Evolutionary conservation across 1,140 invertebrate genomes (phyloP).

Genomic region (Drosophila navojoa): DNA sequence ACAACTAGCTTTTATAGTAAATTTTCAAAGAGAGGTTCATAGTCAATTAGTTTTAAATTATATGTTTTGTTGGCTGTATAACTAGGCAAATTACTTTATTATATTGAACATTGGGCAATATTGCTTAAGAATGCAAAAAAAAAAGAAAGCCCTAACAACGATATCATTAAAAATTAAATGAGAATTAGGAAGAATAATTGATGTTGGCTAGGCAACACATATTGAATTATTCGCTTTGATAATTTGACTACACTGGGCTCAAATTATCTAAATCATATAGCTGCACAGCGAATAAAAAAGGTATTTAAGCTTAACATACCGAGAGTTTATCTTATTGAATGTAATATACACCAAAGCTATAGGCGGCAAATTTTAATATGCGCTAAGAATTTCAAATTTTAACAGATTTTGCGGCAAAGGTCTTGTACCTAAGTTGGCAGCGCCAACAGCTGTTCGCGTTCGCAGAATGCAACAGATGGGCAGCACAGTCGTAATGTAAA

Average conservation of each 20-base stretch:
- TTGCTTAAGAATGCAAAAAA: slow-evolving; percentile 9
- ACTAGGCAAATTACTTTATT: slow-evolving; percentile 52
- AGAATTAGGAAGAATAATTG: not conserved
- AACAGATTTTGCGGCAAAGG: not conserved
- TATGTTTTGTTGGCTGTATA: slow-evolving; percentile 40
- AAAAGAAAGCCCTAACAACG: slow-evolving; percentile 10
- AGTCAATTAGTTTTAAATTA: slow-evolving; percentile 70
- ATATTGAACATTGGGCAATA: slow-evolving; percentile 59
- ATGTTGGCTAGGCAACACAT: not conserved
- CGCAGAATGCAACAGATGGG: slow-evolving; percentile 7
- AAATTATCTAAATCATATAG: not conserved
- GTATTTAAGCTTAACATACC: no score
- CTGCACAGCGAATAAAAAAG: no score
- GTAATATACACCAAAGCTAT: no score
- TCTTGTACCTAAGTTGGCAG: slow-evolving; percentile 27
- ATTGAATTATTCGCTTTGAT: not conserved
- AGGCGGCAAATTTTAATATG: not conserved
- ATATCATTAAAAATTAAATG: slow-evolving; percentile 67
- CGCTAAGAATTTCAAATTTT: not conserved
- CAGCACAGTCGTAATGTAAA: slow-evolving; percentile 28
- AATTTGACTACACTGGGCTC: no score
- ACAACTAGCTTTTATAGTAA: slow-evolving; percentile 49
- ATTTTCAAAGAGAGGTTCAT: slow-evolving; percentile 8
- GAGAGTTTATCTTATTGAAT: no score
- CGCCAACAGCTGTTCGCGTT: slow-evolving; percentile 32